phyloP scores from a whole-genome alignment of 30 jellyfish, hydroid and myxozoan species.

The Aurelia coerulea region DNA sequence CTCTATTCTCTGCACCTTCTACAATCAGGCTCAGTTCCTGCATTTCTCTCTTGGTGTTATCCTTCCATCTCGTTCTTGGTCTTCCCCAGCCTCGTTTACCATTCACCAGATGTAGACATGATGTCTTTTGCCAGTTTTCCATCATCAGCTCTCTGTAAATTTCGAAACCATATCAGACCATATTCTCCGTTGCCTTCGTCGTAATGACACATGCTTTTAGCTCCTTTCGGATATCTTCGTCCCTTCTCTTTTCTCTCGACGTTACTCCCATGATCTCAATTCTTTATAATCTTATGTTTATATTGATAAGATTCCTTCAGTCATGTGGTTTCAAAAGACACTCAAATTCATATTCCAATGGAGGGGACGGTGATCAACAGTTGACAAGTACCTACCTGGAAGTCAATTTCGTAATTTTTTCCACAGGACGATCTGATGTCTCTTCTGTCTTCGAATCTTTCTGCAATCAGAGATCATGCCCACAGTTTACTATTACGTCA shows the following conservation, averaged over 20 bases:
- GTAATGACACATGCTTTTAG: background rate
- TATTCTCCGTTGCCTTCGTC: background rate
- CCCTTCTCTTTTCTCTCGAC: background rate
- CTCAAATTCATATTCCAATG: too few species aligned
- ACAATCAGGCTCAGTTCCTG: background rate
- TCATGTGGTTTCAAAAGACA: background rate
- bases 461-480: constrained; percentile 73
- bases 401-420: background rate
- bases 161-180: background rate
- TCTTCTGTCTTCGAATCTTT: constrained; percentile 41
- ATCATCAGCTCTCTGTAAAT: background rate
- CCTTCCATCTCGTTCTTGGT: background rate
- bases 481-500: constrained; percentile 76
- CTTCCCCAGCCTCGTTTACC: constrained; percentile 19
- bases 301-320: background rate
- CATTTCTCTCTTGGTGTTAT: constrained; percentile 4
- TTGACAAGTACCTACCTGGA: too few species aligned
- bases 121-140: background rate
- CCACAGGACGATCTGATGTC: constrained; percentile 70
- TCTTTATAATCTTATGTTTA: too few species aligned
- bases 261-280: too few species aligned
- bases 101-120: background rate
- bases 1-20: background rate
- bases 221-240: constrained; percentile 16
- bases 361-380: too few species aligned